Base-by-base conservation (phyloP, 2,113 vertebrate species). In the Numenius arquata region DNA sequence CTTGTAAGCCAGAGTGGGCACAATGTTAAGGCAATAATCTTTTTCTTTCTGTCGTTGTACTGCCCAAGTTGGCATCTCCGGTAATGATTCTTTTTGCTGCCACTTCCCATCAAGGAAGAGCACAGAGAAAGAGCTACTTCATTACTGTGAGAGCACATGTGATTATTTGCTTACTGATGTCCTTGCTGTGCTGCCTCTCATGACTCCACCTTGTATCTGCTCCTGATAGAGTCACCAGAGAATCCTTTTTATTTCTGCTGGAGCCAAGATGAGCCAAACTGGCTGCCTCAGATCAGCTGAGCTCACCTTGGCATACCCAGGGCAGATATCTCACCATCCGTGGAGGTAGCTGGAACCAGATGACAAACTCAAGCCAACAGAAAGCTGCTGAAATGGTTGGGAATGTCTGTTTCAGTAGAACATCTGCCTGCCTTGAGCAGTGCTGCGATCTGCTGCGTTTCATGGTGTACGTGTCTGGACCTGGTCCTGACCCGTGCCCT, bases 181-280 rank as follows among this genome's bases (percentile, higher is more conserved):
- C 67, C 63, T 45, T 27, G 53, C 50, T 43, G n/a, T 18, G 66
- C 73, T 88, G 26, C 38, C 74, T 94, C 26, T 36, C n/a, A 23
- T 34, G 45, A 6, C 30, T 68, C 20, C 3, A 2, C 55, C 67
- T 41, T 1, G 0, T n/a, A 10, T 14, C 50, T 77, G 47, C 25
- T 96, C 41, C 83, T 75, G 25, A 13, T 8, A 30, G 58, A 77
- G 19, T 2, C 63, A 29, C 2, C 52, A 22, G 13, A 59, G 65
- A 36, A 36, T 29, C 65, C 18, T 41, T 55, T 8, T 32, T 17
- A 30, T 52, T 85, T 30, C 50, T 75, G 36, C 14, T 2, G 2
- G n/a, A 21, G 41, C 10, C 0, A 1, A 40, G 52, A 18, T 5
- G 55, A 89, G 80, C 55, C 58, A 4, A 18, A 66, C 29, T 61